Conservation (phyloP, 2,113 vertebrate species). For the Scartelaos histophorus region DNA sequence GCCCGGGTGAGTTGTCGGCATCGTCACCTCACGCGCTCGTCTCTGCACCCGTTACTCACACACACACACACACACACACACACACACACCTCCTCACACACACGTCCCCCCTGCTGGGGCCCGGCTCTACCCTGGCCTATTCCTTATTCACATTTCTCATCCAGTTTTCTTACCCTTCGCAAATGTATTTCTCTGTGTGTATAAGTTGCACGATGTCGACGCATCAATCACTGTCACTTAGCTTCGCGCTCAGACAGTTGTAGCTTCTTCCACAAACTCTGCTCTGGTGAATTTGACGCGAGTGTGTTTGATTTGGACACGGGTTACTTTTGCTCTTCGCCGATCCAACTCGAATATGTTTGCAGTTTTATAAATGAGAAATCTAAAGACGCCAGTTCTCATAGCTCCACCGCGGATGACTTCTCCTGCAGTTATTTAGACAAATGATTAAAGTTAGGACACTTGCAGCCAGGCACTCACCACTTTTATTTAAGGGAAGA, state of each 20-base stretch:
- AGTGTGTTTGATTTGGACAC: conserved; percentile 34
- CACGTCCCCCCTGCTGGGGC: conserved; percentile 53
- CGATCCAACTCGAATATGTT: conserved; percentile 69
- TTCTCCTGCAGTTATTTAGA: conserved; percentile 79
- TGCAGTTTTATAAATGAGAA: conserved; percentile 74
- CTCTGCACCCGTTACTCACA: conserved; percentile 38
- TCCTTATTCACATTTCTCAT: conserved; percentile 59
- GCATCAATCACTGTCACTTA: conserved; percentile 86
- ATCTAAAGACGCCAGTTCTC: conserved; percentile 68
- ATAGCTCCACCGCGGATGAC: conserved; percentile 61
- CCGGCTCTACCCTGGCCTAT: conserved; percentile 51
- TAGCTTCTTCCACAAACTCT: conserved; percentile 35
- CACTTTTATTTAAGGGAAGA: conserved; percentile 77
- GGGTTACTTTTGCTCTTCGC: conserved; percentile 35
- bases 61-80: neutral
- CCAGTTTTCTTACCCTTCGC: conserved; percentile 42
- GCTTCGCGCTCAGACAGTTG: conserved; percentile 41
- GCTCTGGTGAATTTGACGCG: conserved; percentile 13
- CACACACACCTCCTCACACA: conserved; percentile 12
- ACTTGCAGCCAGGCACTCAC: conserved; percentile 71
- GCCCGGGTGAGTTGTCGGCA: conserved; percentile 69
- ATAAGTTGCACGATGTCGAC: conserved; percentile 67
- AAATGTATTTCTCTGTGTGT: conserved; percentile 58
- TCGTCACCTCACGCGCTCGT: conserved; percentile 57
- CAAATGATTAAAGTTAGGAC: conserved; percentile 83